Evolutionary conservation across 1,140 invertebrate species (phyloP).

Genomic region (Calliopsis andreniformis): DNA sequence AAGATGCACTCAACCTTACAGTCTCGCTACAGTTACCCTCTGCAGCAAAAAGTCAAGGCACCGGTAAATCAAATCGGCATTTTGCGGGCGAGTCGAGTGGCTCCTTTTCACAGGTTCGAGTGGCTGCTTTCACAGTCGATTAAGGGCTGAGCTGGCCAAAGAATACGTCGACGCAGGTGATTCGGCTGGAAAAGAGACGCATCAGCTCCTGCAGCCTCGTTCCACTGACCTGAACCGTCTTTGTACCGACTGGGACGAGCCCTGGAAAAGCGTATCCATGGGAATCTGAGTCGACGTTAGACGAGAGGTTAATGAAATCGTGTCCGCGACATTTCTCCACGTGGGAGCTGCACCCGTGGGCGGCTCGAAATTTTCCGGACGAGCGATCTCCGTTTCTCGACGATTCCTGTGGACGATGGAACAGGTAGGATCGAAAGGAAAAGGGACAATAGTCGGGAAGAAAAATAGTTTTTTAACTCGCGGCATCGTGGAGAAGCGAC

Average conservation of each 20-base stretch:
- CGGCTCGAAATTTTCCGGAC: constrained; percentile 75
- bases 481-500: constrained; percentile 45
- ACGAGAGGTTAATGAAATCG: constrained; percentile 72
- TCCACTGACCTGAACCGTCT: constrained; percentile 18
- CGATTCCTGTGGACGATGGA: constrained; percentile 11
- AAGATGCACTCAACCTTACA: neutral
- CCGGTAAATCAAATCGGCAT: constrained; percentile 44
- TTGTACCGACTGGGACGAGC: constrained; percentile 25
- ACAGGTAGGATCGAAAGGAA: constrained; percentile 60
- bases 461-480: constrained; percentile 77
- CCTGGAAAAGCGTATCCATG: constrained; percentile 14
- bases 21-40: neutral
- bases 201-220: constrained; percentile 27
- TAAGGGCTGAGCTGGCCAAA: constrained; percentile 34
- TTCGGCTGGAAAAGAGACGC: constrained; percentile 17
- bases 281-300: constrained; percentile 17
- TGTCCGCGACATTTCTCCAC: constrained; percentile 75
- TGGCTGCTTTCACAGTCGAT: constrained; percentile 61
- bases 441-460: constrained; percentile 57
- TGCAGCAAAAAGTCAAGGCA: neutral
- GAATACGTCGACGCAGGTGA: constrained; percentile 55
- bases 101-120: constrained; percentile 43
- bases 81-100: constrained; percentile 32
- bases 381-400: constrained; percentile 60
- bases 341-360: constrained; percentile 70